A percentile compares a stretch with the other conserved stretches of the same genome.
phyloP scores from a whole-genome alignment of 1,140 invertebrate species.

The Rhynchophorus ferrugineus region DNA sequence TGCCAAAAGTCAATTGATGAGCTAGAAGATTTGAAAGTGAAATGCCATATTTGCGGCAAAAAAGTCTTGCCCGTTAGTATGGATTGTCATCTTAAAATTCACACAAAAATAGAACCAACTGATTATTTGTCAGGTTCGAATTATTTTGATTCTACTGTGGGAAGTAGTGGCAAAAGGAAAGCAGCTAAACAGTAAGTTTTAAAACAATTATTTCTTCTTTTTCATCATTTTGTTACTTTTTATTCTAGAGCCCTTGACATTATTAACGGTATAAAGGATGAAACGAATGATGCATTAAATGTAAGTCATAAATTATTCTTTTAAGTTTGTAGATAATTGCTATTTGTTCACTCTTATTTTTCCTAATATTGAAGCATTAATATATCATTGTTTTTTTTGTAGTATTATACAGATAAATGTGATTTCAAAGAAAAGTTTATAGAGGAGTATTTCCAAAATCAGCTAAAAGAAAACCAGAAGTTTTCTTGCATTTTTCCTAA shows the following conservation, averaged over 20 bases:
- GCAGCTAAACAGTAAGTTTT: constrained; percentile 28
- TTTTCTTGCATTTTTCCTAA: constrained; percentile 23
- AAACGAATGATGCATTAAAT: background rate
- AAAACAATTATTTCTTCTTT: background rate
- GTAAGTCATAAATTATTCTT: background rate
- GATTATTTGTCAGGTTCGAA: background rate
- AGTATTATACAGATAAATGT: constrained; percentile 9
- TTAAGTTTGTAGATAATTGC: too few species aligned
- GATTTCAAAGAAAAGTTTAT: constrained; percentile 17
- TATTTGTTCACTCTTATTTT: too few species aligned
- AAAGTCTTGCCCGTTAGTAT: constrained; percentile 52
- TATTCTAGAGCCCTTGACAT: constrained; percentile 14
- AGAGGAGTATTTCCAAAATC: constrained; percentile 8
- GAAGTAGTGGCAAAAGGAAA: constrained; percentile 19
- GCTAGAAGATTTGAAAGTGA: constrained; percentile 42
- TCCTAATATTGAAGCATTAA: too few species aligned
- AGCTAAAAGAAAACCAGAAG: background rate
- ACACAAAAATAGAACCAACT: constrained; percentile 2
- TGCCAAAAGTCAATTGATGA: constrained; percentile 55
- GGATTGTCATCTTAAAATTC: constrained; percentile 25
- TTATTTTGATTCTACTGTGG: constrained; percentile 8
- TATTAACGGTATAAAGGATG: constrained; percentile 3
- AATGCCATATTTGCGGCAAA: constrained; percentile 49
- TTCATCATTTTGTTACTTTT: constrained; percentile 2
- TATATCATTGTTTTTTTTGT: constrained; percentile 5